Evolutionary conservation across 1,140 invertebrate species (phyloP).

Genomic region (Gonioctena quinquepunctata): DNA sequence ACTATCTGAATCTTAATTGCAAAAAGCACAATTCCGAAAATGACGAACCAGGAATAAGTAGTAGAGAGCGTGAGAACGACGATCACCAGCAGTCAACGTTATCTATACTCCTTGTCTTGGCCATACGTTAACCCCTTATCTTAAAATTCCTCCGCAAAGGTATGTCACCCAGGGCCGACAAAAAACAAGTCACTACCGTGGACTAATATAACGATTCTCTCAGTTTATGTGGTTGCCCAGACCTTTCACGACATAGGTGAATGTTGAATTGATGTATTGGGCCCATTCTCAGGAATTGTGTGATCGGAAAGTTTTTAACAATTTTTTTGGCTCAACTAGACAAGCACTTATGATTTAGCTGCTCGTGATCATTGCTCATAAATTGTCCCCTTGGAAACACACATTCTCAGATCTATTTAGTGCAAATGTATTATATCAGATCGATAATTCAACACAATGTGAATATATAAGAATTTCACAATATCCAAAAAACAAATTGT

Average conservation of each 20-base stretch:
- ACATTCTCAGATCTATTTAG: too few relatives aligned
- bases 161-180: conserved; percentile 49
- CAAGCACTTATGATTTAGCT: too few relatives aligned
- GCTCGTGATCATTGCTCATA: too few relatives aligned
- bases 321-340: too few relatives aligned
- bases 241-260: background rate
- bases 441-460: too few relatives aligned
- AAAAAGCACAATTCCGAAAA: conserved; percentile 44
- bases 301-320: too few relatives aligned
- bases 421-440: too few relatives aligned
- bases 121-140: conserved; percentile 52
- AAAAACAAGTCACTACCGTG: conserved; percentile 48
- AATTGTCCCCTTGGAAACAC: too few relatives aligned
- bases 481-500: too few relatives aligned
- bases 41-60: conserved; percentile 40
- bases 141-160: conserved; percentile 47
- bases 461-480: too few relatives aligned
- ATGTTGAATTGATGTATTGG: too few relatives aligned
- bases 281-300: too few relatives aligned
- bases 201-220: conserved; percentile 35
- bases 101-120: conserved; percentile 44
- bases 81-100: conserved; percentile 39
- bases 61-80: conserved; percentile 48
- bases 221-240: background rate
- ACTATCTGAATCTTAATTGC: conserved; percentile 48